Base-by-base conservation (phyloP, 2,797 vertebrate species). In the Sebastes baramenuke region DNA sequence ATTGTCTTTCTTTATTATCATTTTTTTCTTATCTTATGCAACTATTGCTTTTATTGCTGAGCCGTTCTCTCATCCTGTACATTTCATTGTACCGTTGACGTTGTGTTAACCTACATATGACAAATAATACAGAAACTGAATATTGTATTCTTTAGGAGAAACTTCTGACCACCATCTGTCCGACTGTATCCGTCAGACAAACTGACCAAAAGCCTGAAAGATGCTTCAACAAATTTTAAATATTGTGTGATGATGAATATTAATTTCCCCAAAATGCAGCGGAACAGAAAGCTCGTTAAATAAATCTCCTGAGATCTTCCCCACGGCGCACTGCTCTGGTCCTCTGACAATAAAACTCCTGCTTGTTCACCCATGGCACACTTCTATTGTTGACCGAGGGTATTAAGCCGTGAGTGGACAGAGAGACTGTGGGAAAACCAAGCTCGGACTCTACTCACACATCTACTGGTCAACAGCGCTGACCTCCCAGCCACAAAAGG, bases 391-490 rank as follows among this genome's bases (percentile, higher is more conserved):
- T 95, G 64, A 90, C 84, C 0, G 84, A 94, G 94, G 96, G 94
- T 93, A 95, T 95, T 83, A 87, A 88, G 92, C 93, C 27, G 78
- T 94, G 95, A 97, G 97, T 95, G 92, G 95, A 88, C 83, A 90
- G 92, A 88, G 84, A 87, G 96, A 92, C 96, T 97, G 97, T 97
- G 97, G 97, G 97, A 98, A 98, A 96, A 93, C 95, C 92, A 88
- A 90, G 89, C 86, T 84, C 49, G 81, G 90, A 93, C 94, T 94
- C 92, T 95, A 96, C 97, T 96, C 96, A 97, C 96, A 95, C 86
- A 72, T 93, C 88, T 87, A 83, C 75, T 49, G 77, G 90, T 96
- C 93, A 95, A 93, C 94, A 87, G 92, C 72, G 56, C 77, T 93
- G 92, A 96, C 95, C 95, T 90, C 84, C 82, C 79, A 72, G 85